A percentile compares a stretch with the other conserved stretches of the same genome.
These are phyloP conservation scores for Argyresthia albistria DNA, from an alignment of 2,888 invertebrate species.

Conservation along the genomic window DNA sequence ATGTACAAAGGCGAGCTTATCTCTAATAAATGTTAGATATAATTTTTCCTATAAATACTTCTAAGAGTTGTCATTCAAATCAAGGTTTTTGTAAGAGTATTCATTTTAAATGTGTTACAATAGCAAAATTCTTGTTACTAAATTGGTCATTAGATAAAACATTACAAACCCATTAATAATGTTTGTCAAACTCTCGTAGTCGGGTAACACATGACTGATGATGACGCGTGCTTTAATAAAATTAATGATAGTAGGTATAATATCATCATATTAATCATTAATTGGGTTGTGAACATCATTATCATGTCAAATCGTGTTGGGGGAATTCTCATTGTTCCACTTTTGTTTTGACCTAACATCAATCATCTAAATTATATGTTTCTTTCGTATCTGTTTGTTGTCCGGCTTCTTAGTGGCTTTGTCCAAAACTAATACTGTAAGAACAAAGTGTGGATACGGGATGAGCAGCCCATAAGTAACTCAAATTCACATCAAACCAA, in stretches of 20 bases:
- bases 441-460: too few relatives aligned
- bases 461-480: too few relatives aligned
- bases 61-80: too few relatives aligned
- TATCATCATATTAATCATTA: constrained; percentile 41
- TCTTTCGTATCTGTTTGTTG: not conserved
- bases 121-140: not conserved
- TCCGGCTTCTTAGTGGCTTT: too few relatives aligned
- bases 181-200: constrained; percentile 16
- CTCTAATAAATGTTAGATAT: too few relatives aligned
- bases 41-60: too few relatives aligned
- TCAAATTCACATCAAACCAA: too few relatives aligned
- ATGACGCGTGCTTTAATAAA: constrained; percentile 34
- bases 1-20: too few relatives aligned
- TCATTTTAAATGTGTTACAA: too few relatives aligned
- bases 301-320: constrained; percentile 5
- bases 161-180: not conserved
- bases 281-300: constrained; percentile 55
- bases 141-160: constrained; percentile 19
- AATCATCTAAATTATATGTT: not conserved
- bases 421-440: too few relatives aligned
- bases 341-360: constrained; percentile 2
- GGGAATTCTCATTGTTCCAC: constrained; percentile 12
- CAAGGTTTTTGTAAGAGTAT: too few relatives aligned
- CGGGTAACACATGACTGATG: constrained; percentile 22
- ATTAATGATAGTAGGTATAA: constrained; percentile 47